Base-by-base conservation (phyloP, 2,113 vertebrate genomes). In the Psettodes erumei region DNA sequence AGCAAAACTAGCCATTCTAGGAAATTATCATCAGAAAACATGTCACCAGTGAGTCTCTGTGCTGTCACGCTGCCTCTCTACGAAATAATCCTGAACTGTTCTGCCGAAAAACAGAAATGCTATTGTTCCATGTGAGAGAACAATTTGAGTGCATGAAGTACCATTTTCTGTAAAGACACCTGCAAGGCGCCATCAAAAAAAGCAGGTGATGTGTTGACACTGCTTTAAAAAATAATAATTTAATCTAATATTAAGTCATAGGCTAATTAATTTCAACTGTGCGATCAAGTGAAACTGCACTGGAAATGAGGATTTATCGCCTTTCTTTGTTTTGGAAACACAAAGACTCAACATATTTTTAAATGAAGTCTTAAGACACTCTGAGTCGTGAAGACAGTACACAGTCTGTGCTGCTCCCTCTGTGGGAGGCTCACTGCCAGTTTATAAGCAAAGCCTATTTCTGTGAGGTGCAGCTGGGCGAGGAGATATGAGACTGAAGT, bases 391-490 rank as follows among this genome's bases (percentile, higher is more conserved):
- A 55, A 86, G 84, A 82, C 72, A 27, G 56, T 12, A 86, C 75
- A 82, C 9, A 61, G 61, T 45, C 67, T 70, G 58, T 43, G 27
- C 55, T 51, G 40, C 68, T 68, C 35, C 55, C 55, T 25, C 53
- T 54, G 56, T 48, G 53, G 38, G 48, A 59, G 48, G 33, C 48
- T 71, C 70, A 13, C 38, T 73, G 50, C 32, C 71, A 74, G 74
- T 64, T 75, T 47, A 71, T 79, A 82, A 88, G 86, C n/a, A 86
- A 77, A 69, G 61, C 79, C 91, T 94, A 93, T 94, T 93, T 92
- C 91, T 93, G 90, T 90, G 55, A 86, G 85, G 83, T 90, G 86
- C 88, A 85, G 89, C 91, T 85, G 81, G 61, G 55, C 54, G 73
- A 84, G 53, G 48, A 89, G 91, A 91, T 89, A 89, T 45, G 88